Base-by-base conservation (phyloP, 2,113 vertebrate species). In the Calyptomena viridis region DNA sequence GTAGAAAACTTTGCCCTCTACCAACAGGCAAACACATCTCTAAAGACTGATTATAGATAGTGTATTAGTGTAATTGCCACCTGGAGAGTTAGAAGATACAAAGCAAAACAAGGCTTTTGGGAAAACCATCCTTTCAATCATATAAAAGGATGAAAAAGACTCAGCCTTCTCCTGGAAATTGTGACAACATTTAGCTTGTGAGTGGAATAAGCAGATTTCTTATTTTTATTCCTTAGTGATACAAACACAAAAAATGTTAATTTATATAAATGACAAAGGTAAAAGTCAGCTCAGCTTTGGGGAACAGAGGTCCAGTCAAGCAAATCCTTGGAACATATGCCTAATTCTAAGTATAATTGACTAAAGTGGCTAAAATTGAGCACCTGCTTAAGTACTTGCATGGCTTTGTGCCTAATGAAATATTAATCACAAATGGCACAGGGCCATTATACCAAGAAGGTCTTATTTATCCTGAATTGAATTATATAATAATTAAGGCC, bases 321-420 rank as follows among this genome's bases (percentile, higher is more conserved):
- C 72, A 59, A 59, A 84, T 59, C 85, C 52, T 3, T 49, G 88
- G 72, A 93, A 68, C 85, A 95, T 90, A 84, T 78, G 87, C 79
- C 66, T 89, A 88, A 94, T 94, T 86, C 80, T 49, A 87, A 75
- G 44, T 44, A 85, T 90, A 96, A 96, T 90, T 95, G 92, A 81
- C 76, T 94, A 52, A 92, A 93, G 68, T 94, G 53, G 56, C 86
- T 92, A 81, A 88, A 97, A 95, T 66, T 89, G 90, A 95, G 90
- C 90, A 96, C 92, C 90, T 94, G 85, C 90, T 89, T 96, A 96
- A 96, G 94, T 97, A 93, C 86, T 92, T 64, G 68, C 76, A 63
- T 96, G 95, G 96, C 92, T 40, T 52, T 1, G 31, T 84, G 92
- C 85, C 95, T 96, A 96, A 97, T 96, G 88, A 96, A 97, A 96